Evolutionary conservation across 2,888 invertebrate genomes (phyloP), one percentile per base, ranked within the genome.

Genomic region (Lymantria monacha): DNA sequence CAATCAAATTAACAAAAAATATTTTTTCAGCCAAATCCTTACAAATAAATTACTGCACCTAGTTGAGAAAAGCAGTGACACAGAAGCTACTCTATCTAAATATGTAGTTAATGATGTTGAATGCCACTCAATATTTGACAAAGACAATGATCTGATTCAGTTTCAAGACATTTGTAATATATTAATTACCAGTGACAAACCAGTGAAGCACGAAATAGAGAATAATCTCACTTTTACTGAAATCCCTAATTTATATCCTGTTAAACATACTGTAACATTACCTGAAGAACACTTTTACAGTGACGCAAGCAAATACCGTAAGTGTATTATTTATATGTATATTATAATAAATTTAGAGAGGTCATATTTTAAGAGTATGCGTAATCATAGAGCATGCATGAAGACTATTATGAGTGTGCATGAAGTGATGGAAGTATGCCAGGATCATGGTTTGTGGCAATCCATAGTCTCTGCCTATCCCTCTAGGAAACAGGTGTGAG

Each of bases 211-310:
- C 73, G 84, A 86, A 10, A 70, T 77, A 59, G 81, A 89, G 9
- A 90, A 92, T 48, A 86, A 92, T 54, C 91, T 93, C 9, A 81
- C 91, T 14, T 85, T 88, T 54, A 74, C 92, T 36, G 78, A 92
- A 47, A 80, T 97, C 41, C 96, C 97, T 8, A 92, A 95, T 75
- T 84, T 98, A 56, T 92, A 93, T 79, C 98, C 98, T 1, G 83
- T 97, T 12, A 93, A 94, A 70, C 93, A 94, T 50, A 95, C 95
- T 0, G 92, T 97, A 48, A 94, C 95, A 44, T 77, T 96, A 53
- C 85, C 91, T 11, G 78, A 91, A 51, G 85, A 92, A 47, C 93
- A 96, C 76, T 92, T 96, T 71, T 96, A 96, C 72, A 82, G 91
- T 50, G 77, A 90, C 12, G 79, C 85, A 43, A 93, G 95, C 76